These are phyloP conservation scores for Gastrophysa polygoni DNA, from an alignment of 2,888 invertebrate genomes.

Conservation along the genomic window DNA sequence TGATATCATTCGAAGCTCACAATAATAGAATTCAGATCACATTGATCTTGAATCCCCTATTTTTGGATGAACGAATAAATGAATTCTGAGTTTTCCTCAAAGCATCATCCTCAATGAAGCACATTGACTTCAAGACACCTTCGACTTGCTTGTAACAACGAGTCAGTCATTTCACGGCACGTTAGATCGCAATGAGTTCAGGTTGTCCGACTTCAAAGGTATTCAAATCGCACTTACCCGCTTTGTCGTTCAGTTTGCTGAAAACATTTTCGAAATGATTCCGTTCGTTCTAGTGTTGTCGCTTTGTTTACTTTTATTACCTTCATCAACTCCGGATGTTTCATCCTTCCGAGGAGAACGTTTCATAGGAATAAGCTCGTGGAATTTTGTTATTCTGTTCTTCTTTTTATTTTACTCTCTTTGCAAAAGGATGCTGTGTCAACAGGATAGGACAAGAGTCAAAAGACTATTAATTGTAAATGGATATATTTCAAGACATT, in stretches of 20 bases:
- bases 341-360: neutral
- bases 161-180: slow-evolving; percentile 24
- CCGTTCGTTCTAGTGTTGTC: slow-evolving; percentile 2
- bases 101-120: slow-evolving; percentile 1
- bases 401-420: too few relatives aligned
- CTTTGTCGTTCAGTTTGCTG: slow-evolving; percentile 6
- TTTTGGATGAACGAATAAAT: too few relatives aligned
- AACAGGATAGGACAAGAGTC: too few relatives aligned
- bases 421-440: too few relatives aligned
- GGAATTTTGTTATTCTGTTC: too few relatives aligned
- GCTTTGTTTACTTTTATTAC: slow-evolving; percentile 9
- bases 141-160: slow-evolving; percentile 20
- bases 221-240: slow-evolving; percentile 12
- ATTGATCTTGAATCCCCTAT: too few relatives aligned
- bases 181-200: slow-evolving; percentile 26
- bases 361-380: too few relatives aligned
- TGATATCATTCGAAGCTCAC: too few relatives aligned
- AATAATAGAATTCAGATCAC: too few relatives aligned
- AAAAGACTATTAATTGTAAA: too few relatives aligned
- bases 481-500: too few relatives aligned
- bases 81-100: too few relatives aligned
- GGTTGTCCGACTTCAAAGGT: slow-evolving; percentile 34
- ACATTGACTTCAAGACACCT: neutral
- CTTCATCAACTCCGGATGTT: neutral
- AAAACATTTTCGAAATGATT: slow-evolving; percentile 9